Percentiles rank a stretch among this genome's conserved stretches.
Evolutionary conservation across 2,113 vertebrate species (phyloP).

Genomic region (Cottus gobio): DNA sequence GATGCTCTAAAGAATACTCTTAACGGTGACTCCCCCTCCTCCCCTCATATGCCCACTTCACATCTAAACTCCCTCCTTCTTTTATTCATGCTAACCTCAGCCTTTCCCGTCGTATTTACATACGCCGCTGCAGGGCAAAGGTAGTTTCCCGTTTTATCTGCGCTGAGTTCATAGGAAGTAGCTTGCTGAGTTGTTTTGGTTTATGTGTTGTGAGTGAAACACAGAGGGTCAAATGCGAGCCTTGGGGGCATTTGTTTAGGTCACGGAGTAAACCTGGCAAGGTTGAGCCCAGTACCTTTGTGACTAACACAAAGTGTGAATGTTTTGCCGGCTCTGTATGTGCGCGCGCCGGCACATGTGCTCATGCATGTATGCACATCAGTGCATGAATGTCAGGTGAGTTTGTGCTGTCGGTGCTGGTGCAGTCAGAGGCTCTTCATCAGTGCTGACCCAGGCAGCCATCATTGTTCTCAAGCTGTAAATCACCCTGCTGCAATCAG

Average conservation of each 20-base stretch:
- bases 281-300: constrained; percentile 32
- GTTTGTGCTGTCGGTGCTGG: constrained; percentile 43
- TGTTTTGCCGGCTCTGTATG: not conserved
- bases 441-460: constrained; percentile 79
- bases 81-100: constrained; percentile 71
- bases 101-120: constrained; percentile 74
- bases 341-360: not conserved
- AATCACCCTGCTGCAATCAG: constrained; percentile 86
- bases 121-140: constrained; percentile 64
- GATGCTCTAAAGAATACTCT: constrained; percentile 64
- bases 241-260: constrained; percentile 61
- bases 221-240: constrained; percentile 81
- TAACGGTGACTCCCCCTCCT: constrained; percentile 50
- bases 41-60: constrained; percentile 70
- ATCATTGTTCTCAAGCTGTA: constrained; percentile 81
- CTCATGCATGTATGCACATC: constrained; percentile 58
- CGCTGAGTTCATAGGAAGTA: constrained; percentile 78
- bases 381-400: constrained; percentile 67
- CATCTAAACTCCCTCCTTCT: constrained; percentile 73
- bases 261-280: constrained; percentile 59
- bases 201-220: constrained; percentile 87
- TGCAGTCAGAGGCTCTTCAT: constrained; percentile 68
- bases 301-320: constrained; percentile 22
- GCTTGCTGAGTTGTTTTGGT: constrained; percentile 83
- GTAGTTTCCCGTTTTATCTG: constrained; percentile 68